Base-by-base conservation (phyloP, 2,797 vertebrate genomes). In the Morus bassanus region DNA sequence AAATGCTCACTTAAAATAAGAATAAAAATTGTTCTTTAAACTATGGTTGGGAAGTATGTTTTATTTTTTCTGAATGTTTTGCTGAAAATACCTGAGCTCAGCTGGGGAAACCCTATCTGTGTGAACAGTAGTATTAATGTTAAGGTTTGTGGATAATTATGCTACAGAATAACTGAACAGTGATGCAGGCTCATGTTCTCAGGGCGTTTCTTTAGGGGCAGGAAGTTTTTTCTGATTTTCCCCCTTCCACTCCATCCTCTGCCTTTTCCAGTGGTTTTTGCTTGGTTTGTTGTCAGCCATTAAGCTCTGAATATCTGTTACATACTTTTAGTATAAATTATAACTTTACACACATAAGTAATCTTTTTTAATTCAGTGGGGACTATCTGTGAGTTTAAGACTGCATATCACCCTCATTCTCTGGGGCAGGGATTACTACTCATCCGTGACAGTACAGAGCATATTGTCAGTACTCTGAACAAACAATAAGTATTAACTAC, bases 101-200 rank as follows among this genome's bases (percentile, higher is more conserved):
- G 18, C 21, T 74, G 45, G 8, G 25, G 13, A 88, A 94, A 43
- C 2, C 2, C 15, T 43, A 39, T 19, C 3, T 11, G 2, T 51
- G 10, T 70, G 27, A 78, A 17, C 3, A 69, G 22, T 72, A 10
- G 7, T 60, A 24, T 31, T 68, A 68, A 33, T 2, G 11, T 39
- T 22, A 46, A 13, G 1, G 1, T 81, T 73, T 89, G 22, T 72
- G 37, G 13, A 27, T 82, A 48, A 41, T 33, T 70, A 11, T 43
- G 14, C 37, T 72, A 13, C 50, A 57, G 23, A n/a, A 41, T 30
- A 69, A 54, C 16, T 50, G 39, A 48, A 10, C 5, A 51, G 35
- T 24, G 48, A 6, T 0, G 3, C 53, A 77, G 45, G 23, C 23
- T 86, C 0, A 0, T 31, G 13, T 61, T 89, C 51, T 80, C 6